These are phyloP conservation scores for Neoascia interrupta DNA, from an alignment of 2,888 invertebrate species.

Conservation along the genomic window DNA sequence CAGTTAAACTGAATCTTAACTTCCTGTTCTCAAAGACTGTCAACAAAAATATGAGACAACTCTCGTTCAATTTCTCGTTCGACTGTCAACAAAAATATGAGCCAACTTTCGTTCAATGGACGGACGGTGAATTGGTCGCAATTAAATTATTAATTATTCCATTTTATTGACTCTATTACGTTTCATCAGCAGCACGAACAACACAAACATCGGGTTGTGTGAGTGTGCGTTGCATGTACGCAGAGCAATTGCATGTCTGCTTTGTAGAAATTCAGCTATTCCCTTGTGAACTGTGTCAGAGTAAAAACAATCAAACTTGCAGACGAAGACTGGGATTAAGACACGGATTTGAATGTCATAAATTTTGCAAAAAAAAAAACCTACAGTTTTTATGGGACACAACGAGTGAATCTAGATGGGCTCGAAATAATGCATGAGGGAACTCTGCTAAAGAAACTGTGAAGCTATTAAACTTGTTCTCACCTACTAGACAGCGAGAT, in stretches of 20 bases:
- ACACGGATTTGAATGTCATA: constrained; percentile 61
- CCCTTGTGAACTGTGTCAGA: constrained; percentile 58
- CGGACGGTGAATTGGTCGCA: constrained; percentile 18
- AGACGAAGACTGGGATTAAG: constrained; percentile 37
- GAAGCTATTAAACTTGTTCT: constrained; percentile 43
- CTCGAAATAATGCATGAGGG: background rate
- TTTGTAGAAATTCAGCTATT: constrained; percentile 33
- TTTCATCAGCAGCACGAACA: background rate
- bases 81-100: no score
- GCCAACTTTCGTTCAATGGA: no score
- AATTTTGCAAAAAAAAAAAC: constrained; percentile 56
- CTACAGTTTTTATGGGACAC: constrained; percentile 14
- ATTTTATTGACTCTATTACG: constrained; percentile 17
- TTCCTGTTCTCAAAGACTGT: constrained; percentile 4
- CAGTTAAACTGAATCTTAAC: background rate
- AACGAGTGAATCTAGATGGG: constrained; percentile 23
- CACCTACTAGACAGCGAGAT: constrained; percentile 41
- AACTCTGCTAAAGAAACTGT: constrained; percentile 14
- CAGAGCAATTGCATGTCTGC: constrained; percentile 12
- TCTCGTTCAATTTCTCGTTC: constrained; percentile 14
- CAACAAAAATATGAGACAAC: constrained; percentile 7
- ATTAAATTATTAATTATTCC: constrained; percentile 20
- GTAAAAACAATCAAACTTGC: constrained; percentile 28
- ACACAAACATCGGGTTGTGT: no score
- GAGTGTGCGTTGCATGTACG: background rate